phyloP scores from a whole-genome alignment of 2,113 vertebrate genomes.

The Heterotilapia buettikoferi region DNA sequence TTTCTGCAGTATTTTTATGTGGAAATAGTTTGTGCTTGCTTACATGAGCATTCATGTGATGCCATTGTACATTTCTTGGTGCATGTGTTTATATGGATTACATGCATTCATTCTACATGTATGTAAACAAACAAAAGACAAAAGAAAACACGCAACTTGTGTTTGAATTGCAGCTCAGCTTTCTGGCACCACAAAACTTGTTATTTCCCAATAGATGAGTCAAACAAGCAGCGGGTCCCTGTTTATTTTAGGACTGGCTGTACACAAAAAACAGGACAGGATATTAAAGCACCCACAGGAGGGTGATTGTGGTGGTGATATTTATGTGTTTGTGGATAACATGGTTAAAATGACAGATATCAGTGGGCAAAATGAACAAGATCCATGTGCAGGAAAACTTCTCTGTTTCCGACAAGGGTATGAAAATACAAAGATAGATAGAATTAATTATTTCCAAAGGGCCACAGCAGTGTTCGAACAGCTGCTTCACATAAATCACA shows the following conservation, averaged over 20 bases:
- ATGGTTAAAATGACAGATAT: background rate
- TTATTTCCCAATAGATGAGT: background rate
- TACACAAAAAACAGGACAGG: conserved; percentile 9
- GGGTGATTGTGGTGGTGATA: background rate
- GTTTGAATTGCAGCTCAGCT: background rate
- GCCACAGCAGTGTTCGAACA: background rate
- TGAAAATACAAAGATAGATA: background rate
- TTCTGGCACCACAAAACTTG: background rate
- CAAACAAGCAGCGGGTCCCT: conserved; percentile 6
- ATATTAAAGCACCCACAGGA: conserved; percentile 2
- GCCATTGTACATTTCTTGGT: background rate
- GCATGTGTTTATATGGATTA: background rate
- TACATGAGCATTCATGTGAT: background rate
- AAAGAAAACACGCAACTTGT: background rate
- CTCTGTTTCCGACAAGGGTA: background rate
- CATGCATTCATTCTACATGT: background rate
- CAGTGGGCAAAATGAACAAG: background rate
- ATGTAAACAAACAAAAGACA: background rate
- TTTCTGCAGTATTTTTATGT: background rate
- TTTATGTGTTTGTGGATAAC: background rate
- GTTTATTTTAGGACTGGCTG: conserved; percentile 23
- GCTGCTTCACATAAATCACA: background rate
- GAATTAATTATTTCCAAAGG: background rate
- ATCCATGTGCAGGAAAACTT: background rate
- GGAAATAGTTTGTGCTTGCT: background rate